These are phyloP conservation scores for Rhabditoides inermis DNA, from an alignment of 2,888 invertebrate genomes.

Conservation along the genomic window DNA sequence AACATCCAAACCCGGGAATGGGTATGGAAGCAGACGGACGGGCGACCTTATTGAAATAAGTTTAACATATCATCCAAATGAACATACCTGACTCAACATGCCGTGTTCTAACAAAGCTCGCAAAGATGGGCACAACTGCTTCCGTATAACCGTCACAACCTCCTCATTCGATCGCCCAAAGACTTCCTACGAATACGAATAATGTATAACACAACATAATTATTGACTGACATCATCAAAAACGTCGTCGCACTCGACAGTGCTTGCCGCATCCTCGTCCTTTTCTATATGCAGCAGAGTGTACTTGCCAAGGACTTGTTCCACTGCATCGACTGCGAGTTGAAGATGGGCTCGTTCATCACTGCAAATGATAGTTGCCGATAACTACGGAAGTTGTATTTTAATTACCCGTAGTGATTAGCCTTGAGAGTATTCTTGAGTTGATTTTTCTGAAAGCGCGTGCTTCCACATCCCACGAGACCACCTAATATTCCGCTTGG, in stretches of 20 bases:
- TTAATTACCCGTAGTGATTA: constrained; percentile 78
- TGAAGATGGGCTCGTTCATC: constrained; percentile 87
- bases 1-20: constrained; percentile 34
- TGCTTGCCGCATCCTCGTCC: constrained; percentile 11
- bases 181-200: constrained; percentile 31
- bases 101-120: constrained; percentile 91
- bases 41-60: too few relatives aligned
- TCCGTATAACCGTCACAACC: constrained; percentile 77
- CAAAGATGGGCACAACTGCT: constrained; percentile 80
- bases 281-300: constrained; percentile 43
- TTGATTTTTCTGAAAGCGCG: constrained; percentile 68
- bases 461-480: constrained; percentile 14
- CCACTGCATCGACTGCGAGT: constrained; percentile 68
- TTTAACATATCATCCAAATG: too few relatives aligned
- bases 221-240: constrained; percentile 20
- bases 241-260: constrained; percentile 16
- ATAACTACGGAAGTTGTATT: background rate
- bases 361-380: constrained; percentile 53
- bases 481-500: constrained; percentile 14
- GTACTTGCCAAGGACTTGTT: constrained; percentile 56
- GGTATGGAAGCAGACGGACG: constrained; percentile 10
- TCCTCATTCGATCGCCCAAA: constrained; percentile 64
- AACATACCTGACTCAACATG: constrained; percentile 56
- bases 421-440: constrained; percentile 74
- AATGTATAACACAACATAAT: constrained; percentile 1